Evolutionary conservation across 2,113 vertebrate genomes (phyloP).

Genomic region (Bubalus kerabau): DNA sequence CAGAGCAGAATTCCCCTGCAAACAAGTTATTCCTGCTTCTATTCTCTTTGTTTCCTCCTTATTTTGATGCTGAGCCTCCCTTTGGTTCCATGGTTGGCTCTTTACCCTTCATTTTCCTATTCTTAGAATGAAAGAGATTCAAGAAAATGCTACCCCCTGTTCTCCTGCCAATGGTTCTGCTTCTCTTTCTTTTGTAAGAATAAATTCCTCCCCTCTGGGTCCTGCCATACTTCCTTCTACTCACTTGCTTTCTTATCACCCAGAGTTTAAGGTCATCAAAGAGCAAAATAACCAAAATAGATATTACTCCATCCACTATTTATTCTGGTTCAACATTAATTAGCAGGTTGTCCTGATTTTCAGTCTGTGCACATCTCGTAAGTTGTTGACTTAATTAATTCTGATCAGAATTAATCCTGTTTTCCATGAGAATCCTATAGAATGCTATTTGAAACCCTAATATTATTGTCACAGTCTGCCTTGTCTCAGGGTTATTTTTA

Average conservation of each 20-base stretch:
- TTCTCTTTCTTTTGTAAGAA: constrained; percentile 10
- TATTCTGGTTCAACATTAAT: background rate
- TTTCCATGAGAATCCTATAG: background rate
- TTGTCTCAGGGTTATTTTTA: background rate
- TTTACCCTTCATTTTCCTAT: background rate
- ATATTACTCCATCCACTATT: background rate
- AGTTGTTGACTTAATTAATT: constrained; percentile 18
- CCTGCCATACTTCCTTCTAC: constrained; percentile 40
- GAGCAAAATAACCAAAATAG: background rate
- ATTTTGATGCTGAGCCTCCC: background rate
- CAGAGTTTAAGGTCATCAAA: background rate
- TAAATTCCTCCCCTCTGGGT: background rate
- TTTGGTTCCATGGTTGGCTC: background rate
- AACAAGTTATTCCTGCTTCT: background rate
- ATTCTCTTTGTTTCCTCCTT: background rate
- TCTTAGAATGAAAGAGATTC: background rate
- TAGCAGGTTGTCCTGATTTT: background rate
- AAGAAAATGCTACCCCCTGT: background rate
- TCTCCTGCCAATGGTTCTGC: background rate
- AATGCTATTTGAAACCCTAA: background rate
- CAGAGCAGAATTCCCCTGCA: background rate
- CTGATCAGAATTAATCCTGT: background rate
- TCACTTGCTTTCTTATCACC: constrained; percentile 48
- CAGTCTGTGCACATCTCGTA: background rate
- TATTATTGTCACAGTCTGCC: background rate